Base-by-base conservation (phyloP, 2,888 invertebrate species). In the Ommatoiulus sabulosus region DNA sequence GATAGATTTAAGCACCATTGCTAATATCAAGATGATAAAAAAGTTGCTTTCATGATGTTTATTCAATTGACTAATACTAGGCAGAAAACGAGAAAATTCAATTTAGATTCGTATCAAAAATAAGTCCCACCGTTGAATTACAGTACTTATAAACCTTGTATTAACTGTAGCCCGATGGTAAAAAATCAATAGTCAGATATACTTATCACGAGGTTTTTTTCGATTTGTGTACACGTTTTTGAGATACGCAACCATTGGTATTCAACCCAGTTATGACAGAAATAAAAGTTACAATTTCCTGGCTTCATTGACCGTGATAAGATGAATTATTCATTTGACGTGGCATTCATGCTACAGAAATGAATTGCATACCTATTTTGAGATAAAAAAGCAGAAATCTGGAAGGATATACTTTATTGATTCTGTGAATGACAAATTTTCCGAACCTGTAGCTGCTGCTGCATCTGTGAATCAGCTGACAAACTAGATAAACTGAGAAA, bases 321-420 rank as follows among this genome's bases (percentile, higher is more conserved):
- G 63, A 63, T 63, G 63, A 63, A 63, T 63, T 63, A 63, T 63
- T 63, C 63, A 63, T 63, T 63, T 63, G 63, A 63, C 63, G 63
- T 63, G 63, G 63, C 63, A 63, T 12, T 6, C 20, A 63, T 63
- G 63, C 63, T 63, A 20, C 7, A 20, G 20, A 20, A 20, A 63
- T 63, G 63, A 17, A 63, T 20, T 0, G 63, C 20, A 63, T 63
- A 63, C 63, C 20, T 20, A 63, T 63, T 63, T 63, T 5, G 63
- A 20, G 63, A 20, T 63, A 63, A 63, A 63, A 20, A 12, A 63
- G 4, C 20, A 63, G 7, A 63, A n/a, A 63, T 7, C n/a, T 15
- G 5, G 20, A 63, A 63, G 20, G n/a, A 20, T 63, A 20, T 63
- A 20, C 6, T 63, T 63, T n/a, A 63, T 63, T 63, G 20, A 20